Evolutionary conservation across 2,888 invertebrate genomes (phyloP).

Genomic region (Caenorhabditis sp.): DNA sequence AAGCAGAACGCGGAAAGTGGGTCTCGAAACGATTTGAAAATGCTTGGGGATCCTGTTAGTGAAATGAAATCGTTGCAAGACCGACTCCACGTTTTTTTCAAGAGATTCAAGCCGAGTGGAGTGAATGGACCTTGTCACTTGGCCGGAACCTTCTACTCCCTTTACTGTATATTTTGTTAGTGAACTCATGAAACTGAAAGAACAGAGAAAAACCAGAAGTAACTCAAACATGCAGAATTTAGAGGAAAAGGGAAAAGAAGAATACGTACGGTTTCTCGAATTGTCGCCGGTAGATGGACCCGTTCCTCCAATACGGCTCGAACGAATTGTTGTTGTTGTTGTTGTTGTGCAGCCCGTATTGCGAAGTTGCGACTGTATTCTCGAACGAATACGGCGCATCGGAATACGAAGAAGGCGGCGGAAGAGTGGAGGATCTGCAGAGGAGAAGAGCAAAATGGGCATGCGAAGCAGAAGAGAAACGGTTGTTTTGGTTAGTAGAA

Average conservation of each 20-base stretch:
- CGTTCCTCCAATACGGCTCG: slow-evolving; percentile 82
- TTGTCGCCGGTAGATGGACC: slow-evolving; percentile 78
- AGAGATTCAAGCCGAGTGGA: too few relatives aligned
- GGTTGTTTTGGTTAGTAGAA: slow-evolving; percentile 30
- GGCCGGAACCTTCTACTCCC: too few relatives aligned
- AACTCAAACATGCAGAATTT: slow-evolving; percentile 2
- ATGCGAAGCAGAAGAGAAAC: slow-evolving; percentile 42
- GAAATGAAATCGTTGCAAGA: too few relatives aligned
- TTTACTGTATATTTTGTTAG: slow-evolving; percentile 4
- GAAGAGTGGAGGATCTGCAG: slow-evolving; percentile 52
- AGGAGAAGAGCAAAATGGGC: slow-evolving; percentile 38
- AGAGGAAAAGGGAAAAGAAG: slow-evolving; percentile 17
- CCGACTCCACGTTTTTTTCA: too few relatives aligned
- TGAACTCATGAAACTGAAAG: slow-evolving; percentile 14
- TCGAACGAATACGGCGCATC: slow-evolving; percentile 44
- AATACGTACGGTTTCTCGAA: slow-evolving; percentile 67
- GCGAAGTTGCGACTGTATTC: slow-evolving; percentile 53
- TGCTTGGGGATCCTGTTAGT: too few relatives aligned
- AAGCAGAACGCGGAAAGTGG: not conserved
- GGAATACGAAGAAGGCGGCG: slow-evolving; percentile 42
- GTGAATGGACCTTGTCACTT: too few relatives aligned
- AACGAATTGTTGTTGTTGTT: slow-evolving; percentile 54
- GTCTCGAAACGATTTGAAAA: too few relatives aligned
- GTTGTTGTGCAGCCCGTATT: slow-evolving; percentile 40
- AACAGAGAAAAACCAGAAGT: not conserved